Evolutionary conservation across 1,140 invertebrate species (phyloP).

Genomic region (Pogonomyrmex barbatus): DNA sequence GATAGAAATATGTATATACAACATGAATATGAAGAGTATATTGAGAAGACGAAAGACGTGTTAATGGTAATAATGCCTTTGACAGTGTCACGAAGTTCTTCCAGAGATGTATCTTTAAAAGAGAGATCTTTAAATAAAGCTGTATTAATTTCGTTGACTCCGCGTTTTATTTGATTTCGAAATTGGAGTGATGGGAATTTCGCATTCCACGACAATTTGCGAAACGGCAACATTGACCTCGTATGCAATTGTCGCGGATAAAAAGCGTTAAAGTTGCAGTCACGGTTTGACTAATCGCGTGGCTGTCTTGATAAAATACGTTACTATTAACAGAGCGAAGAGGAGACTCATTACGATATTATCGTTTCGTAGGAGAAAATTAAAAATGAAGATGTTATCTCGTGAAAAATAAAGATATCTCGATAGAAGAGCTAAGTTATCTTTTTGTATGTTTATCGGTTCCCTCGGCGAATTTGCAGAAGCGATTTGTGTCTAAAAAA

Average conservation of each 20-base stretch:
- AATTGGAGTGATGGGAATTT: neutral
- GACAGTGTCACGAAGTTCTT: neutral
- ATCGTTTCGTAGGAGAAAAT: neutral
- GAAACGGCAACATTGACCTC: slow-evolving; percentile 26
- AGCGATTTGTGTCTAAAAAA: neutral
- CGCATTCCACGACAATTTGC: neutral
- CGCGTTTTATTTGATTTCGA: neutral
- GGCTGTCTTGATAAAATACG: neutral
- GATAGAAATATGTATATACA: neutral
- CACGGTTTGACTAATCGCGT: neutral
- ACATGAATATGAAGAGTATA: neutral
- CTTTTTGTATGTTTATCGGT: neutral
- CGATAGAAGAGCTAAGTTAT: no score
- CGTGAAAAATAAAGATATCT: neutral
- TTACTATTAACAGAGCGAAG: neutral
- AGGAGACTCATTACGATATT: slow-evolving; percentile 14
- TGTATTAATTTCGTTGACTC: neutral
- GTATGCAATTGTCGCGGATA: slow-evolving; percentile 5
- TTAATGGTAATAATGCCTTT: neutral
- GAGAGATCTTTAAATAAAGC: neutral
- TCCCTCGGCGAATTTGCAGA: neutral
- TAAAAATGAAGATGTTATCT: neutral
- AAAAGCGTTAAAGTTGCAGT: slow-evolving; percentile 23
- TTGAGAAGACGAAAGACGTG: neutral
- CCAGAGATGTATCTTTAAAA: neutral